phyloP scores from a whole-genome alignment of 23 tunicate species.

The Halocynthia roretzi region DNA sequence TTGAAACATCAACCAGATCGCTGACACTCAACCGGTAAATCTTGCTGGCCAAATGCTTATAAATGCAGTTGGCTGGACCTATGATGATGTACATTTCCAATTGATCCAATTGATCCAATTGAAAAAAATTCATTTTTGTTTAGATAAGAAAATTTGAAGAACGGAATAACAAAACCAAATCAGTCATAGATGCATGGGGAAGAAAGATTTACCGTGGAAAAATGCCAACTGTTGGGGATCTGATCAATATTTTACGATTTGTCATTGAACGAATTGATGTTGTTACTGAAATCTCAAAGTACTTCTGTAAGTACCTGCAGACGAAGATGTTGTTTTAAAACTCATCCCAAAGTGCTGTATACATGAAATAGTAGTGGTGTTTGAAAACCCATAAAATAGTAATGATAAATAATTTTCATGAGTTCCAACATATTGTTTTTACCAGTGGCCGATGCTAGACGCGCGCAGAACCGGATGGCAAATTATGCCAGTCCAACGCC shows the following conservation, averaged over 20 bases:
- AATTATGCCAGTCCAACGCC: too few species aligned
- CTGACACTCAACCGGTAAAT: background rate
- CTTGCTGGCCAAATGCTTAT: background rate
- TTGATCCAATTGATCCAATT: too few species aligned
- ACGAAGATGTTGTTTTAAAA: too few species aligned
- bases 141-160: constrained; percentile 69
- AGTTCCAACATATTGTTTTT: too few species aligned
- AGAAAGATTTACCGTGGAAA: constrained; percentile 14
- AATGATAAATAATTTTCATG: too few species aligned
- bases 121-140: background rate
- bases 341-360: background rate
- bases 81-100: too few species aligned
- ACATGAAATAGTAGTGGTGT: too few species aligned
- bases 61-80: too few species aligned
- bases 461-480: background rate
- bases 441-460: background rate
- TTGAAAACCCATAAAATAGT: too few species aligned
- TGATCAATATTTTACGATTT: constrained; percentile 33
- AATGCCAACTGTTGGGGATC: constrained; percentile 29
- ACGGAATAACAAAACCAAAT: constrained; percentile 28
- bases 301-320: constrained; percentile 37
- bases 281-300: constrained; percentile 58
- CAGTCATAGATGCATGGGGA: constrained; percentile 43
- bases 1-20: background rate
- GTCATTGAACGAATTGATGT: constrained; percentile 67